Base-by-base conservation (phyloP, 2,888 invertebrate genomes). In the Fragum whitleyi region DNA sequence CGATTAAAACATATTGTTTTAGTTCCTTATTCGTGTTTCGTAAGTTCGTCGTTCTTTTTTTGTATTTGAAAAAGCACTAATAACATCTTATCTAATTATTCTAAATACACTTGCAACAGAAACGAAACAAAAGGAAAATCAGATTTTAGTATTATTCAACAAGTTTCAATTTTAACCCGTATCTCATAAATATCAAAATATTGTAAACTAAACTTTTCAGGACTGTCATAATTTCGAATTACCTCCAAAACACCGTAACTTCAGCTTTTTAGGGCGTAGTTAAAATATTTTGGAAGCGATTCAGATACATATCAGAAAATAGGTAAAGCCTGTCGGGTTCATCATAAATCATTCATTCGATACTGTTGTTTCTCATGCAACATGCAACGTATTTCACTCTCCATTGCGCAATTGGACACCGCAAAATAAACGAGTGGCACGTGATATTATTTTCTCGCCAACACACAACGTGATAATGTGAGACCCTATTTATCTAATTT, bases 381-480 rank as follows among this genome's bases (percentile, higher is more conserved):
- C 23, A 65, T 65, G 65, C 65, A 65, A 42, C 42, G 42, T 0
- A 11, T 23, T 23, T 42, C 65, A 26, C 42, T 65, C 65, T 65
- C 65, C 65, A 26, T 65, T 65, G 26, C 65, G 61, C 61, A 28
- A 61, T 42, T 53, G 14, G 69, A 69, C 21, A 28, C 69, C 69
- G 69, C n/a, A 69, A 21, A 69, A 69, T 69, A 69, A 69, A 69
- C 69, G 29, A 32, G 29, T 19, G 51, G 53, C 69, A 69, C 69
- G 69, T 69, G 69, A 69, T 69, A 21, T n/a, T 29, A 69, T 69
- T 69, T 69, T 69, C 53, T 29, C 69, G 65, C 65, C 65, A 65
- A n/a, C 39, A 65, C 14, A 65, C 62, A 62, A 62, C 62, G 62
- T 32, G 32, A 6, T 62, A 36, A n/a, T 29, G 36, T 36, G 62